Conservation (phyloP, 2,113 vertebrate genomes). For the Burhinus bistriatus region DNA sequence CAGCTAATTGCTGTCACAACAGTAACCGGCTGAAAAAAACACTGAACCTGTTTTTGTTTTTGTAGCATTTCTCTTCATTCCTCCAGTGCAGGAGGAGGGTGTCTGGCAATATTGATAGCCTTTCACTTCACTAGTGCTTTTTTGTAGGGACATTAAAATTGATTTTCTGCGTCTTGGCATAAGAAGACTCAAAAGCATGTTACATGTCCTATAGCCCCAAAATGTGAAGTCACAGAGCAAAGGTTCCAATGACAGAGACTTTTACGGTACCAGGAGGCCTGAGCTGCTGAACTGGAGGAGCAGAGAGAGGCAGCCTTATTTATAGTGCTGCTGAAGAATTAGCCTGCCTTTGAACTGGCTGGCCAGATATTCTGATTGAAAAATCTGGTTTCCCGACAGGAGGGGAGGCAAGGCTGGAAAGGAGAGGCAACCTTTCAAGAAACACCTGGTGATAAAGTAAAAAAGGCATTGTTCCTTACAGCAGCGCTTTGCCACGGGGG, state of each 20-base stretch:
- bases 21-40: background rate
- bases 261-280: conserved; percentile 28
- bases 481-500: background rate
- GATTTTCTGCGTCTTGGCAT: conserved; percentile 51
- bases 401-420: background rate
- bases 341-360: conserved; percentile 21
- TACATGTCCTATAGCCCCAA: conserved; percentile 29
- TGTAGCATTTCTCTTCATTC: background rate
- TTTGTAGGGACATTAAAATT: conserved; percentile 44
- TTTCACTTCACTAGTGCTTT: background rate
- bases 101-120: conserved; percentile 3
- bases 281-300: conserved; percentile 36
- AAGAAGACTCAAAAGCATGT: conserved; percentile 15
- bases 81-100: background rate
- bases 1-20: background rate
- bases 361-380: background rate
- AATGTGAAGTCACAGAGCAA: background rate
- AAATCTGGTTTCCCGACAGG: background rate
- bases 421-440: background rate
- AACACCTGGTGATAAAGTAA: background rate
- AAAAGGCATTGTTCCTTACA: background rate
- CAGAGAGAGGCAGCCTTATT: background rate
- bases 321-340: background rate
- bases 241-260: conserved; percentile 16
- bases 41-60: background rate